Base-by-base conservation (phyloP, 2,797 vertebrate genomes). In the Ciconia nigra region DNA sequence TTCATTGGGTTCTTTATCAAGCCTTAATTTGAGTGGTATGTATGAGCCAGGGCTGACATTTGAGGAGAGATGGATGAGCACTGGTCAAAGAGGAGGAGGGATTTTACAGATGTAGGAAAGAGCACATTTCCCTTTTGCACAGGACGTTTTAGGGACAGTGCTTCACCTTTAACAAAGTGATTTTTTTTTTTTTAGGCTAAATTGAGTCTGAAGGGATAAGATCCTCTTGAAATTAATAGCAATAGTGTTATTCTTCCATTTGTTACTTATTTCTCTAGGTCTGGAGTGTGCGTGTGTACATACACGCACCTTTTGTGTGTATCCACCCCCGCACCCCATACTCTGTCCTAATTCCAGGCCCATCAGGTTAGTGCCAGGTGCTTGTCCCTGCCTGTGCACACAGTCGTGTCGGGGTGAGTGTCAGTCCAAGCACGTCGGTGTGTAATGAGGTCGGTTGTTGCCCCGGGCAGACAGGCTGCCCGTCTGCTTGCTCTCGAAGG, bases 401-500 rank as follows among this genome's bases (percentile, higher is more conserved):
- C 61, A 57, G 55, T 39, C 57, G 28, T 95, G 74, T 57, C 92
- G 42, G 79, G 63, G 87, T 87, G 70, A 13, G 92, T 93, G 66
- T 72, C 62, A 78, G 42, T 74, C 58, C 37, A 6, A 58, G 82
- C 67, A 44, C 83, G 96, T 41, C 19, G 47, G 49, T 83, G 67
- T 91, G 81, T 87, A 95, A 73, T 51, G 83, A 93, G 96, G 76
- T 84, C 19, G 17, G 20, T 54, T 67, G 31, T 44, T 78, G 89
- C 95, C 69, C 65, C 2, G 12, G 84, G 83, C 73, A 52, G 69
- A 26, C 78, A 52, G 61, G 72, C 80, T 67, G 71, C 78, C 79
- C 57, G 71, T 84, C 83, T 93, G 52, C 76, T 84, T 65, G 84
- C 54, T 96, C 37, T 76, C 33, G 9, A 41, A 66, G 90, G 63